phyloP scores from a whole-genome alignment of 2,888 invertebrate genomes.

The Aphodius granarius region DNA sequence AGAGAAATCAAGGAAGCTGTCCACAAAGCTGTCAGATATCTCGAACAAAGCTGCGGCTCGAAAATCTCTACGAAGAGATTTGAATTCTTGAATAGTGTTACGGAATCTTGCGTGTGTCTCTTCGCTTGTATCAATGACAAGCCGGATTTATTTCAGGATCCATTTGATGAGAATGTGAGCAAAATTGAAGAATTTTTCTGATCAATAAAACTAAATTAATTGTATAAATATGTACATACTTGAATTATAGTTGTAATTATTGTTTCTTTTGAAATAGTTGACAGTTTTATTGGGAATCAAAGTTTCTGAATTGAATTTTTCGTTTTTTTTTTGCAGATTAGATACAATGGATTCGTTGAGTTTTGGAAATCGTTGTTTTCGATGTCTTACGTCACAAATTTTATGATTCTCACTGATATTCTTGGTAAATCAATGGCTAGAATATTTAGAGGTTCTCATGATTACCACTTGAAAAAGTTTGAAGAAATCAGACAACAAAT shows the following conservation, averaged over 20 bases:
- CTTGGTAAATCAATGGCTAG: background rate
- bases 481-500: background rate
- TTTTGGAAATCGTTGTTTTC: slow-evolving; percentile 46
- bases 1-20: slow-evolving; percentile 15
- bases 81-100: background rate
- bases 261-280: too few relatives aligned
- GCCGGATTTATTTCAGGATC: slow-evolving; percentile 17
- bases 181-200: background rate
- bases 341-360: slow-evolving; percentile 42
- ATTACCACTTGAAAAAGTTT: background rate
- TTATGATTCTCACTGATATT: slow-evolving; percentile 32
- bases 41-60: background rate
- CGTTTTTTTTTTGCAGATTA: slow-evolving; percentile 46
- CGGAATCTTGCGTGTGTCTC: background rate
- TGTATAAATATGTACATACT: too few relatives aligned
- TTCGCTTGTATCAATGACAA: background rate
- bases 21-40: background rate
- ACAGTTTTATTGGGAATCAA: too few relatives aligned
- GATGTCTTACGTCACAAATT: slow-evolving; percentile 49
- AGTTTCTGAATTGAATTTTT: too few relatives aligned
- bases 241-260: too few relatives aligned
- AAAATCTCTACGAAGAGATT: background rate
- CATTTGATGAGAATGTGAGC: slow-evolving; percentile 26
- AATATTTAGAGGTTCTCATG: background rate
- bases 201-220: slow-evolving; percentile 3